phyloP scores from a whole-genome alignment of 2,888 invertebrate species.

The Drosophila tanythrix region DNA sequence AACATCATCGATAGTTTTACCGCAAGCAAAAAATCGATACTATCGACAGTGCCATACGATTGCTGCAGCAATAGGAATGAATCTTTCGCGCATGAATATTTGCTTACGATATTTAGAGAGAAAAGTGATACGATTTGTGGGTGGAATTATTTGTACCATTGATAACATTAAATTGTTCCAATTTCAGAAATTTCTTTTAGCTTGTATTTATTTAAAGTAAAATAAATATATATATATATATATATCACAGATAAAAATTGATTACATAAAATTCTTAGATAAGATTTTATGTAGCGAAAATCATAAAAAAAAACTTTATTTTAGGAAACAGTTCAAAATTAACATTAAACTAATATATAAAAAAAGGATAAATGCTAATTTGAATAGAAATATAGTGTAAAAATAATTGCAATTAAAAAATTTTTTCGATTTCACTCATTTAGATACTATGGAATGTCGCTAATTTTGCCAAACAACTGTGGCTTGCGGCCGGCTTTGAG shows the following conservation, averaged over 20 bases:
- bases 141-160: neutral
- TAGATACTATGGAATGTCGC: neutral
- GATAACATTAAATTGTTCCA: no score
- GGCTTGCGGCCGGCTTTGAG: neutral
- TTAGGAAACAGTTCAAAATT: neutral
- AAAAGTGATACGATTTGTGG: neutral
- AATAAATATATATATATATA: neutral
- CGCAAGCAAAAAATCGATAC: neutral
- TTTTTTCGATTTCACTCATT: neutral
- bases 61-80: neutral
- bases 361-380: neutral
- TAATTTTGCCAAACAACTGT: neutral
- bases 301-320: neutral
- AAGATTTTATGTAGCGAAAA: no score
- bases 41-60: neutral
- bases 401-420: neutral
- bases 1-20: neutral
- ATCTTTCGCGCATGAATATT: neutral
- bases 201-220: neutral
- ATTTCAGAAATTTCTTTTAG: neutral
- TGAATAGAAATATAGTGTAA: neutral
- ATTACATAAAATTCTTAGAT: no score
- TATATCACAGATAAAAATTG: neutral
- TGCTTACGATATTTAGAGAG: neutral
- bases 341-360: neutral